A percentile compares a stretch with the other conserved stretches of the same genome.
phyloP scores from a whole-genome alignment of 1,140 invertebrate species.

The Goniozus legneri region DNA sequence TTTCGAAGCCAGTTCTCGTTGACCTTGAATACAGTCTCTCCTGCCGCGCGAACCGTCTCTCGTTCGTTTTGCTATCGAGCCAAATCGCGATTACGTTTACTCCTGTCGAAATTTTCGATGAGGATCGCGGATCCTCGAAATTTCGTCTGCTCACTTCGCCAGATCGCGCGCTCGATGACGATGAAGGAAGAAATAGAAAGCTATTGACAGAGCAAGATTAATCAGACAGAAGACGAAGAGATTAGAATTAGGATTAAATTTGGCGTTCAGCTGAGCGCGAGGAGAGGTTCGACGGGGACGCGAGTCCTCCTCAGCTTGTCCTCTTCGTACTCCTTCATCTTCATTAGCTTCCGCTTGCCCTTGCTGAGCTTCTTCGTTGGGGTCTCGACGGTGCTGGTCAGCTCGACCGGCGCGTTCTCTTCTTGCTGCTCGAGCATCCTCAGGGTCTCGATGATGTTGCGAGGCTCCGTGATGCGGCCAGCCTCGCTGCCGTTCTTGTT shows the following conservation, averaged over 20 bases:
- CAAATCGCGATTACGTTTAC: no score
- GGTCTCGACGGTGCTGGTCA: conserved; percentile 35
- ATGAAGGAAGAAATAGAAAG: no score
- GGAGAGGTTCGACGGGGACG: conserved; percentile 60
- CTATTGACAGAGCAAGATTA: no score
- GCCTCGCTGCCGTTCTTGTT: conserved; percentile 64
- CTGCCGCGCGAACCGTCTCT: no score
- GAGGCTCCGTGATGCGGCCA: conserved; percentile 60
- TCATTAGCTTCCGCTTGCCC: conserved; percentile 64
- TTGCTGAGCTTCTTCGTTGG: conserved; percentile 59
- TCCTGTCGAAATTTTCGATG: no score
- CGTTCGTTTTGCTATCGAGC: no score
- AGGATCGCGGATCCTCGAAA: no score
- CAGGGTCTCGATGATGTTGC: conserved; percentile 78
- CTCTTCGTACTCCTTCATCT: conserved; percentile 60
- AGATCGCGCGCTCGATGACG: conserved; percentile 6
- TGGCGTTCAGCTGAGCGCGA: conserved; percentile 68
- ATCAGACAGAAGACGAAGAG: no score
- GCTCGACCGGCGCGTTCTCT: conserved; percentile 28
- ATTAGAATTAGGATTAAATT: no score
- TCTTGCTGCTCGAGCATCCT: conserved; percentile 65
- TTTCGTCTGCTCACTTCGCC: no score
- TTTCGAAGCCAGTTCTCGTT: no score
- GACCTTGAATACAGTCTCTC: no score
- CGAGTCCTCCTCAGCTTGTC: conserved; percentile 56